A percentile compares a stretch with the other conserved stretches of the same genome.
Evolutionary conservation across 2,888 invertebrate genomes (phyloP).

Genomic region (Tridacna gigas): DNA sequence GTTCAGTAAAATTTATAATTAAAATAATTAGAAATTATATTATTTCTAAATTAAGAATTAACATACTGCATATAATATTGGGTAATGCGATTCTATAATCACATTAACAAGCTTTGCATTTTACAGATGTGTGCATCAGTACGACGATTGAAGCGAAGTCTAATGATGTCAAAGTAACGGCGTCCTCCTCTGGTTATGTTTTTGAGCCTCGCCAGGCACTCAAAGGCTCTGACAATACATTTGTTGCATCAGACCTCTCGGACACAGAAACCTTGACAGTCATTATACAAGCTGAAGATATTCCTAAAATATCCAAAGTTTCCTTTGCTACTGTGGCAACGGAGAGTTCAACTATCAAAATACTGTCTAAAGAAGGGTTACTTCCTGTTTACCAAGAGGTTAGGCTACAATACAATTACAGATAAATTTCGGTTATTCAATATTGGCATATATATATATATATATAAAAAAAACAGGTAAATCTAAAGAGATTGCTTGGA

Average conservation of each 20-base stretch:
- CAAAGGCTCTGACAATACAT: conserved; percentile 23
- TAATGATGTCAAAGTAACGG: conserved; percentile 11
- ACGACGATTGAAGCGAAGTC: conserved; percentile 7
- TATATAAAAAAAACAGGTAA: too few species aligned
- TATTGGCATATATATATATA: too few species aligned
- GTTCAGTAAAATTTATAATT: too few species aligned
- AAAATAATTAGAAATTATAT: too few species aligned
- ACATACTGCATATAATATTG: too few species aligned
- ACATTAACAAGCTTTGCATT: not conserved
- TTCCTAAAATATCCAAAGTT: conserved; percentile 18
- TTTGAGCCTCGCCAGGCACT: conserved; percentile 30
- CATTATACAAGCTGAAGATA: not conserved
- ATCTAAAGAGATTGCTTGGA: too few species aligned
- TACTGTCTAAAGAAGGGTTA: conserved; percentile 16
- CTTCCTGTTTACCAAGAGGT: conserved; percentile 35
- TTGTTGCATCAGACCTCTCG: conserved; percentile 24
- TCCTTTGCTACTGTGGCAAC: conserved; percentile 25
- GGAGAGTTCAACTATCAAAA: conserved; percentile 8
- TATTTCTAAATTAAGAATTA: too few species aligned
- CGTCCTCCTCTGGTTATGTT: conserved; percentile 24
- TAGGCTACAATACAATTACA: not conserved
- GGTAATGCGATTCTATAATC: too few species aligned
- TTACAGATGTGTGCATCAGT: conserved; percentile 28
- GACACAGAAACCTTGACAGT: conserved; percentile 22
- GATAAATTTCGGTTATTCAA: too few species aligned